These are phyloP conservation scores for Cheilosia urbana DNA, from an alignment of 2,888 invertebrate genomes.

Conservation along the genomic window DNA sequence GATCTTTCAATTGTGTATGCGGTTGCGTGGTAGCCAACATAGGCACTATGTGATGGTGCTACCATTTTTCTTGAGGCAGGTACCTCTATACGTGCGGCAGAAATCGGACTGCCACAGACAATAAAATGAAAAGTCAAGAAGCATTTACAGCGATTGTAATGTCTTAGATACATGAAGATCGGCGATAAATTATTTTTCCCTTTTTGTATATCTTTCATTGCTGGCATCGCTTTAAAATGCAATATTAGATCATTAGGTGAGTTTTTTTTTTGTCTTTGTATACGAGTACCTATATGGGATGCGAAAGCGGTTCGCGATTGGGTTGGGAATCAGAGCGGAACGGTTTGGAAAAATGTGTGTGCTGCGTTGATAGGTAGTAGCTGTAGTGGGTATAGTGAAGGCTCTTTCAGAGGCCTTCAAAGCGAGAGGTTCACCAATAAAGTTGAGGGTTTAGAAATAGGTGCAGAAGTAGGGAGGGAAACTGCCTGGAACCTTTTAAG, in stretches of 20 bases:
- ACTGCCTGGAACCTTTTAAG: too few relatives aligned
- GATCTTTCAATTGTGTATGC: slow-evolving; percentile 72
- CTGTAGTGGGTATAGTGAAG: not conserved
- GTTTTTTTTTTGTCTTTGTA: not conserved
- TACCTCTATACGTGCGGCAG: not conserved
- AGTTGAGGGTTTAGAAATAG: too few relatives aligned
- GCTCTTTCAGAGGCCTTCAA: not conserved
- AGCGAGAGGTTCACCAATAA: not conserved
- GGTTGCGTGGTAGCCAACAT: slow-evolving; percentile 12
- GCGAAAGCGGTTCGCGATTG: not conserved
- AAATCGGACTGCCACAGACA: slow-evolving; percentile 22
- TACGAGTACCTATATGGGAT: too few relatives aligned
- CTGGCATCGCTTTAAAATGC: slow-evolving; percentile 37
- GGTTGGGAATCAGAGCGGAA: slow-evolving; percentile 1
- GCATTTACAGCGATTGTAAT: slow-evolving; percentile 84
- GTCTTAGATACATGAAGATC: slow-evolving; percentile 84
- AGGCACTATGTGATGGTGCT: slow-evolving; percentile 31
- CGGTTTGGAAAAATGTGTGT: not conserved
- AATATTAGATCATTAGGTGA: slow-evolving; percentile 57
- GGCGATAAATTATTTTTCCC: slow-evolving; percentile 82
- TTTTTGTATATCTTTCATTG: slow-evolving; percentile 5
- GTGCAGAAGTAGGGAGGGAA: too few relatives aligned
- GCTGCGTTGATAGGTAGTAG: not conserved
- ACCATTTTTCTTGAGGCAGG: slow-evolving; percentile 48
- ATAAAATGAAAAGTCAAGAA: slow-evolving; percentile 81